A percentile compares a stretch with the other conserved stretches of the same genome.
phyloP scores from a whole-genome alignment of 2,113 vertebrate genomes.

The Saccopteryx bilineata region DNA sequence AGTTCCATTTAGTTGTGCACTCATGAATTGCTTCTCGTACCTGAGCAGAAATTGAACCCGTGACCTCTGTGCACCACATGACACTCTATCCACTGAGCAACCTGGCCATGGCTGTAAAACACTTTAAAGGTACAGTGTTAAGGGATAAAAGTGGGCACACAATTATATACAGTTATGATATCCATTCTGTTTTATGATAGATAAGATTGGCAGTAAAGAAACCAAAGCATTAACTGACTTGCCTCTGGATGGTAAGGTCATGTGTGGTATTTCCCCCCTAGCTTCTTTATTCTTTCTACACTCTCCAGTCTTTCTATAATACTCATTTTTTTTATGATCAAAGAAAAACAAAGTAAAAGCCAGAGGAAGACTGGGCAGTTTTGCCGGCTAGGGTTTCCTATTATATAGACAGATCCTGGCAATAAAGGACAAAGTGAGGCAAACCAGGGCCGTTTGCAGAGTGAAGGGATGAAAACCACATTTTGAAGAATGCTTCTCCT shows the following conservation, averaged over 20 bases:
- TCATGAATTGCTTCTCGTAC: no score
- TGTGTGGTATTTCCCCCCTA: not conserved
- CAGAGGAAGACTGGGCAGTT: not conserved
- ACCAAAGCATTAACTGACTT: not conserved
- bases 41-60: no score
- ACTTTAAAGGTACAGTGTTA: not conserved
- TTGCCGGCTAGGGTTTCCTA: constrained; percentile 38
- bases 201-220: constrained; percentile 10
- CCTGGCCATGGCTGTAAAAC: not conserved
- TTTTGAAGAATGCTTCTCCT: not conserved
- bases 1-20: no score
- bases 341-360: constrained; percentile 49
- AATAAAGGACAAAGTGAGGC: not conserved
- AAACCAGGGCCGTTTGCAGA: constrained; percentile 5
- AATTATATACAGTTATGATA: not conserved
- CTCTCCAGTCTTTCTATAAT: constrained; percentile 22
- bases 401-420: constrained; percentile 39
- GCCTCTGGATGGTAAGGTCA: not conserved
- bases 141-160: not conserved
- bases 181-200: not conserved
- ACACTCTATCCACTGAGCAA: no score
- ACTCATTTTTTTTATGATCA: constrained; percentile 62
- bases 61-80: no score
- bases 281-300: not conserved
- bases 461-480: not conserved